These are phyloP conservation scores for Drosophila monieri DNA, from an alignment of 2,888 invertebrate genomes.

Conservation along the genomic window DNA sequence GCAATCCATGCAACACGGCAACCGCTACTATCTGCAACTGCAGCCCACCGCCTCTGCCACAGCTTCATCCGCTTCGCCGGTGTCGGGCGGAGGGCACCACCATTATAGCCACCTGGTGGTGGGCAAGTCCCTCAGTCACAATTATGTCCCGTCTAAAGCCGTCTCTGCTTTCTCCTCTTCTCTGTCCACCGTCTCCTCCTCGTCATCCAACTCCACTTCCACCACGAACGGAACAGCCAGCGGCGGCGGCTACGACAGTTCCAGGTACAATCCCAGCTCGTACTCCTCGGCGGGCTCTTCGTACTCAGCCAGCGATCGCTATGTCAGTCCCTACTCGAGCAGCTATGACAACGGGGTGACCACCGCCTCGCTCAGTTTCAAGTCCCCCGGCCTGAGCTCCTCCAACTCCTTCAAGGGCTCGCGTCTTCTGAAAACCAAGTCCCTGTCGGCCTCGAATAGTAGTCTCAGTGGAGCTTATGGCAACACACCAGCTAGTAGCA, in stretches of 20 bases:
- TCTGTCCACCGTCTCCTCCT: conserved; percentile 47
- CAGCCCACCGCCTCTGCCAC: conserved; percentile 26
- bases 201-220: conserved; percentile 37
- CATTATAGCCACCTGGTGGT: conserved; percentile 66
- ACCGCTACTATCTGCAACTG: conserved; percentile 44
- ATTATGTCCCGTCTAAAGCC: conserved; percentile 65
- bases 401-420: conserved; percentile 76
- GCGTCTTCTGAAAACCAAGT: conserved; percentile 74
- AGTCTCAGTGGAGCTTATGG: conserved; percentile 71
- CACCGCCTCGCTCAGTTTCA: conserved; percentile 83
- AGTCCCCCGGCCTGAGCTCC: conserved; percentile 64
- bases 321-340: conserved; percentile 83
- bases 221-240: conserved; percentile 45
- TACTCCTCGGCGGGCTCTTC: conserved; percentile 69
- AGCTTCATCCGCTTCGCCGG: conserved; percentile 1
- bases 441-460: conserved; percentile 81
- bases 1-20: conserved; percentile 26
- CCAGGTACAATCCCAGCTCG: conserved; percentile 71
- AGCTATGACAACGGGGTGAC: conserved; percentile 84
- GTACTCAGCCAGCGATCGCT: conserved; percentile 79
- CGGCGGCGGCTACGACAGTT: conserved; percentile 68
- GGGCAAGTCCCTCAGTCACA: conserved; percentile 52
- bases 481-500: conserved; percentile 72
- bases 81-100: conserved; percentile 14
- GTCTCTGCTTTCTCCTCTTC: conserved; percentile 55